Percentiles rank a stretch among this genome's conserved stretches.
phyloP scores from a whole-genome alignment of 2,797 vertebrate genomes.

The Chelonia mydas region DNA sequence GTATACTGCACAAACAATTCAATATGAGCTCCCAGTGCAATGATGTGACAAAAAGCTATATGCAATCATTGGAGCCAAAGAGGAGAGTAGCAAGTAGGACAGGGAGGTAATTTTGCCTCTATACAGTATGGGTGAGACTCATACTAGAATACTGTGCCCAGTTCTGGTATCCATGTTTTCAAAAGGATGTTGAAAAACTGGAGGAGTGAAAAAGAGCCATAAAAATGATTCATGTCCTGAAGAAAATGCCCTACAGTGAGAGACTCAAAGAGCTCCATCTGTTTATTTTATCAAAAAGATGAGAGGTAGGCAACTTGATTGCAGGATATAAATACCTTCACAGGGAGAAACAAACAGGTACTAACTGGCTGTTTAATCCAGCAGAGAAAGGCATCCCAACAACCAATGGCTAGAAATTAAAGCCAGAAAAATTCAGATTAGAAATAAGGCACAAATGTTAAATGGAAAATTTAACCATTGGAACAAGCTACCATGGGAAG shows the following conservation, averaged over 20 bases:
- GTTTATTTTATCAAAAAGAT: conserved; percentile 3
- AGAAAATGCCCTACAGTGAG: not conserved
- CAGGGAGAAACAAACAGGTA: not conserved
- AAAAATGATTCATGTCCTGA: not conserved
- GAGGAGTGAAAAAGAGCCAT: conserved; percentile 16
- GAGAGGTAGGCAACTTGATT: not conserved
- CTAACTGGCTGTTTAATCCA: not conserved
- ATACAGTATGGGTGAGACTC: not conserved
- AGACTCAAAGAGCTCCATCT: not conserved
- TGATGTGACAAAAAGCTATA: not conserved
- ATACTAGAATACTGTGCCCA: conserved; percentile 3
- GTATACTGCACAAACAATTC: not conserved
- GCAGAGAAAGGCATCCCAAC: not conserved
- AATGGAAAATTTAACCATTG: not conserved
- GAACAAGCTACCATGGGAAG: not conserved
- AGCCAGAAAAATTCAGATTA: not conserved
- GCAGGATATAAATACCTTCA: not conserved
- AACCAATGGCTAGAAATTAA: not conserved
- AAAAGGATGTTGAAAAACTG: conserved; percentile 46
- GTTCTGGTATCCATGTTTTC: not conserved
- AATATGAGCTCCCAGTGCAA: not conserved
- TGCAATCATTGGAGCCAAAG: not conserved
- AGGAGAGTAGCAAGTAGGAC: not conserved
- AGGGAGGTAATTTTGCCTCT: not conserved
- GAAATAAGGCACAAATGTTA: not conserved